These are phyloP conservation scores for Ceriagrion tenellum DNA, from an alignment of 2,888 invertebrate genomes.

Conservation along the genomic window DNA sequence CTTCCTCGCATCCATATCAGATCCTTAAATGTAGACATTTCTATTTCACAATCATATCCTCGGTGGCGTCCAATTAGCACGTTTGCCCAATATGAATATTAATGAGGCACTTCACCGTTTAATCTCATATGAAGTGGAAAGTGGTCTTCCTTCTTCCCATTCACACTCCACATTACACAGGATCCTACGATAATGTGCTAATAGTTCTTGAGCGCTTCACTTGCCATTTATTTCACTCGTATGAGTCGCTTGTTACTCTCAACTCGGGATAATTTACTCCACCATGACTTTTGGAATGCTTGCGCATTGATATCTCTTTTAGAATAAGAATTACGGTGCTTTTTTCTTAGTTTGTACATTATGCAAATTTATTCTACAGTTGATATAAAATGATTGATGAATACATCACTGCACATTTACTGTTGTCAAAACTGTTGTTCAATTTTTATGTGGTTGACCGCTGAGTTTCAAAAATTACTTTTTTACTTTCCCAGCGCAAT, in stretches of 20 bases:
- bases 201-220: neutral
- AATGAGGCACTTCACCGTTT: conserved; percentile 14
- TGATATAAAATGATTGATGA: no score
- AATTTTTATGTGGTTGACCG: no score
- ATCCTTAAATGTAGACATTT: neutral
- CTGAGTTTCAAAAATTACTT: no score
- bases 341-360: no score
- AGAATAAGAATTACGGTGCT: no score
- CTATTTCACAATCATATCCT: conserved; percentile 12
- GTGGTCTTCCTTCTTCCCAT: neutral
- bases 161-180: neutral
- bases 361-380: no score
- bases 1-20: neutral
- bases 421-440: no score
- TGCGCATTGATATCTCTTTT: no score
- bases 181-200: neutral
- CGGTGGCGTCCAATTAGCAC: conserved; percentile 35
- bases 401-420: no score
- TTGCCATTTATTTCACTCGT: neutral
- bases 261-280: neutral
- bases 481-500: no score
- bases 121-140: neutral
- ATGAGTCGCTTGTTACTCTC: neutral
- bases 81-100: conserved; percentile 10
- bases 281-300: no score